Base-by-base conservation (phyloP, 2,888 invertebrate genomes). In the Eupithecia vulgata region DNA sequence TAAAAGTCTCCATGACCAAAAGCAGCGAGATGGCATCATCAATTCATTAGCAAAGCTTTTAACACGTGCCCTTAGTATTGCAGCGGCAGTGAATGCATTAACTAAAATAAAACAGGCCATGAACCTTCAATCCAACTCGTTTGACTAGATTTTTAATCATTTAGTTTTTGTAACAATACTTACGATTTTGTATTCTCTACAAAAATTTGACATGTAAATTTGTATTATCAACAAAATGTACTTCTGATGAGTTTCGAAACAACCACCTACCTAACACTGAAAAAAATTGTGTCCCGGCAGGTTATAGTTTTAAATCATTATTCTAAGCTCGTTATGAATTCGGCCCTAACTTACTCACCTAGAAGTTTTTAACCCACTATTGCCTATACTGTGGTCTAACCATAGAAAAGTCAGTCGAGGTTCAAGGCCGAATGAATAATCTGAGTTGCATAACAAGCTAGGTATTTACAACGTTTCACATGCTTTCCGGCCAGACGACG, bases 341-440 rank as follows among this genome's bases (percentile, higher is more conserved):
- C 52, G 12, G 10, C n/a, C 48, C 48, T 48, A n/a, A 48, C n/a
- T 48, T 3, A 10, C n/a, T 48, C 0, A 10, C 45, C 6, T n/a
- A 48, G 48, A 59, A 59, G 59, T 59, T 59, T 59, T 12, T 13
- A 25, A 7, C 25, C 13, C 13, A 34, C 61, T 61, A 17, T 61
- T 61, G 34, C 17, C 17, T 3, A 17, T 57, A 57, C 21, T 57
- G 52, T 34, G 30, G 34, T 34, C 12, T 37, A 37, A 64, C 65
- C 37, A 48, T 70, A 52, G 70, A 52, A 45, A 64, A 59, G 69
- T 21, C 42, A 61, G 34, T 34, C 8, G 64, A 37, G 67, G 83
- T 84, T 84, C 84, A 85, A 85, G 85, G 85, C 74, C 80, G 74
- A 82, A 82, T 83, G 80, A 78, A 78, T 77, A 78, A 82, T 81